These are phyloP conservation scores for Megastigmus dorsalis DNA, from an alignment of 2,888 invertebrate species.

Conservation along the genomic window DNA sequence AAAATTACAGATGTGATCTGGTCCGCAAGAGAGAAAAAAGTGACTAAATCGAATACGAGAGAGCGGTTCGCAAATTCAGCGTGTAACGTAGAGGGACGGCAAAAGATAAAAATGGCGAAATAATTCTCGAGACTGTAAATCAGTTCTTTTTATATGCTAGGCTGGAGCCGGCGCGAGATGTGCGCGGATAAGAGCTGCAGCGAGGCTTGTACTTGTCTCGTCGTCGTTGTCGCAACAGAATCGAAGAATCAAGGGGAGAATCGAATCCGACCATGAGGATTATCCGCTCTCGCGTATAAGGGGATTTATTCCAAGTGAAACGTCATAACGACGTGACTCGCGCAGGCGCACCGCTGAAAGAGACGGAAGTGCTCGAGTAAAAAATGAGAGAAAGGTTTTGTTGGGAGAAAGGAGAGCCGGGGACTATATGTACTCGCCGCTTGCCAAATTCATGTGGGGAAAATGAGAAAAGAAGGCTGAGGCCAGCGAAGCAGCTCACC, in stretches of 20 bases:
- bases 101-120: background rate
- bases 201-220: no score
- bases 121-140: conserved; percentile 15
- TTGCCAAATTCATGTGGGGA: conserved; percentile 28
- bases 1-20: background rate
- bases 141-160: conserved; percentile 15
- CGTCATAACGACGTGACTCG: conserved; percentile 20
- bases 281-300: conserved; percentile 26
- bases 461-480: conserved; percentile 31
- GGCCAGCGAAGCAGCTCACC: no score
- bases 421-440: no score
- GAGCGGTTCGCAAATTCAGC: background rate
- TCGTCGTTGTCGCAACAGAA: no score
- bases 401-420: background rate
- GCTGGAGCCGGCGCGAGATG: background rate
- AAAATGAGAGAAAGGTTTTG: conserved; percentile 22
- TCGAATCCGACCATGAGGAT: conserved; percentile 37
- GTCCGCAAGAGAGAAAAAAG: background rate
- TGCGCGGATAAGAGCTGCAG: background rate
- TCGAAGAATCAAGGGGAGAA: conserved; percentile 40
- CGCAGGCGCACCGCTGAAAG: background rate
- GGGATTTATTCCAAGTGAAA: conserved; percentile 26
- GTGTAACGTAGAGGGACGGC: background rate
- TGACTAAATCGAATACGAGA: conserved; percentile 14
- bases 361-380: conserved; percentile 23